Percentiles rank a stretch among this genome's conserved stretches.
phyloP scores from a whole-genome alignment of 2,113 vertebrate species.

The Oryctolagus cuniculus region mOryCun1.1 NC_091440.1:10456501-10457000 shows the following conservation, averaged over 20 bases:
- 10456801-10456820: neutral
- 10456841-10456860: neutral
- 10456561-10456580: neutral
- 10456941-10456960: neutral
- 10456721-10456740: neutral
- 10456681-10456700: neutral
- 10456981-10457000: neutral
- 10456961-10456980: neutral
- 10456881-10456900: neutral
- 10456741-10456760: neutral
- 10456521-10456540: neutral
- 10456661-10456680: neutral
- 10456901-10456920: neutral
- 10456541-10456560: neutral
- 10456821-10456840: neutral
- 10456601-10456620: neutral
- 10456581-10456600: neutral
- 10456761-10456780: neutral
- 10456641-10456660: neutral
- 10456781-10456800: neutral
- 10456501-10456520: slow-evolving; percentile 2
- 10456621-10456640: neutral
- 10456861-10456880: neutral
- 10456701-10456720: neutral
- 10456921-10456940: neutral